Conservation (phyloP, 2,888 invertebrate genomes). For the Hermodice carunculata region DNA sequence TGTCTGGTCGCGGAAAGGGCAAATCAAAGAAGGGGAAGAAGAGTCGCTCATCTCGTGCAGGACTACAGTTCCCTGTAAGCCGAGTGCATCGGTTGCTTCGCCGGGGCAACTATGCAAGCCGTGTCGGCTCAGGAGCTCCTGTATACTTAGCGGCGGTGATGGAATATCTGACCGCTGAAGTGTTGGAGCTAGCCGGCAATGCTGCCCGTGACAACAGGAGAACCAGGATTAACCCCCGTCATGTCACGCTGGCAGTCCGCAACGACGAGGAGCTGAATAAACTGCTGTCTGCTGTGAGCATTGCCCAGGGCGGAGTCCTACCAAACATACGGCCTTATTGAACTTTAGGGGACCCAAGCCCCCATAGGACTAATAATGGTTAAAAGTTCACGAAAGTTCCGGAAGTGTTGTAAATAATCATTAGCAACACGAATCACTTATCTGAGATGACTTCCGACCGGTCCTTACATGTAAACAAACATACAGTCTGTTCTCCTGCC, state of each 20-base stretch:
- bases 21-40: conserved; percentile 67
- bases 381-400: too few relatives aligned
- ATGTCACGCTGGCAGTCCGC: conserved; percentile 81
- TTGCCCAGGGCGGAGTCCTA: conserved; percentile 86
- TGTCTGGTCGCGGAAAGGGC: conserved; percentile 70
- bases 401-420: too few relatives aligned
- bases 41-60: conserved; percentile 65
- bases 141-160: conserved; percentile 69
- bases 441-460: too few relatives aligned
- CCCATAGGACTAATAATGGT: too few relatives aligned
- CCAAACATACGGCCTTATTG: conserved; percentile 83
- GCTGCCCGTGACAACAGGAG: conserved; percentile 74
- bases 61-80: conserved; percentile 69
- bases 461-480: too few relatives aligned
- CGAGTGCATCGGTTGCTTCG: conserved; percentile 67
- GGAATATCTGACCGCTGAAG: conserved; percentile 76
- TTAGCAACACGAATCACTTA: too few relatives aligned
- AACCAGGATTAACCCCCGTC: conserved; percentile 80
- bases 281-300: conserved; percentile 81
- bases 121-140: conserved; percentile 69
- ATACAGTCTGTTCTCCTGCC: too few relatives aligned
- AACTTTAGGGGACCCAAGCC: too few relatives aligned
- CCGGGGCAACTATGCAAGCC: conserved; percentile 68
- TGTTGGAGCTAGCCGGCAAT: conserved; percentile 69
- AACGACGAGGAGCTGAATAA: conserved; percentile 86